These are phyloP conservation scores for Stictocephala bisonia DNA, from an alignment of 2,888 invertebrate genomes.

Conservation along the genomic window DNA sequence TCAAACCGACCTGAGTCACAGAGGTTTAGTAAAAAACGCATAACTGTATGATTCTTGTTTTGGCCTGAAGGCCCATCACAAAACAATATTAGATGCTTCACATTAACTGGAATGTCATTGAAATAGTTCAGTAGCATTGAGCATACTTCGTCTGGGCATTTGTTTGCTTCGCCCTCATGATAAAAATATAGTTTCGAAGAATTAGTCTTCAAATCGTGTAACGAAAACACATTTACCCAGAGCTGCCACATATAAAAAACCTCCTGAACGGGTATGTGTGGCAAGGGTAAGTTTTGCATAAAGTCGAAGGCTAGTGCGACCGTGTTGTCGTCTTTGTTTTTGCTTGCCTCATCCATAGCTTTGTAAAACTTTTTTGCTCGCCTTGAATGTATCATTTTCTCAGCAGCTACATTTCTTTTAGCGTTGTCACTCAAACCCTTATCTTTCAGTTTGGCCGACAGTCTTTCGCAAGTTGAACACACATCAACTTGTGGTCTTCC, in stretches of 20 bases:
- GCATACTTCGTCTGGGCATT: conserved; percentile 49
- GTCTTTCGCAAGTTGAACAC: no score
- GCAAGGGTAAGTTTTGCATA: conserved; percentile 59
- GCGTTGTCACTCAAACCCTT: no score
- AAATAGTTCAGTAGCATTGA: conserved; percentile 42
- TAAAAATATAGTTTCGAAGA: conserved; percentile 51
- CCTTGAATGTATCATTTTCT: conserved; percentile 34
- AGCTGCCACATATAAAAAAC: conserved; percentile 58
- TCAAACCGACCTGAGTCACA: conserved; percentile 39
- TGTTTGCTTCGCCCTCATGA: conserved; percentile 52
- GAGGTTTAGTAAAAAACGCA: conserved; percentile 37
- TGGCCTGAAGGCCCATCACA: conserved; percentile 51
- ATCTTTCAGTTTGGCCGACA: no score
- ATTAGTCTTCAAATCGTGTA: conserved; percentile 52
- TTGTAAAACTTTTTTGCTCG: conserved; percentile 56
- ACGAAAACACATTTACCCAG: conserved; percentile 54
- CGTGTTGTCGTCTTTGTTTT: conserved; percentile 44
- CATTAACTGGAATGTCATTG: conserved; percentile 44
- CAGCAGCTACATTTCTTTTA: conserved; percentile 16
- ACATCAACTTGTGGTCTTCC: no score
- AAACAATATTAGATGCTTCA: conserved; percentile 50
- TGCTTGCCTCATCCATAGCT: conserved; percentile 37
- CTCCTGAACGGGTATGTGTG: conserved; percentile 59
- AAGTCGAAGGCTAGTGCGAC: conserved; percentile 56
- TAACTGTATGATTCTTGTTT: conserved; percentile 51